Base-by-base conservation (phyloP, 30 jellyfish, hydroid and myxozoan genomes). In the Rhopilema esculentum region DNA sequence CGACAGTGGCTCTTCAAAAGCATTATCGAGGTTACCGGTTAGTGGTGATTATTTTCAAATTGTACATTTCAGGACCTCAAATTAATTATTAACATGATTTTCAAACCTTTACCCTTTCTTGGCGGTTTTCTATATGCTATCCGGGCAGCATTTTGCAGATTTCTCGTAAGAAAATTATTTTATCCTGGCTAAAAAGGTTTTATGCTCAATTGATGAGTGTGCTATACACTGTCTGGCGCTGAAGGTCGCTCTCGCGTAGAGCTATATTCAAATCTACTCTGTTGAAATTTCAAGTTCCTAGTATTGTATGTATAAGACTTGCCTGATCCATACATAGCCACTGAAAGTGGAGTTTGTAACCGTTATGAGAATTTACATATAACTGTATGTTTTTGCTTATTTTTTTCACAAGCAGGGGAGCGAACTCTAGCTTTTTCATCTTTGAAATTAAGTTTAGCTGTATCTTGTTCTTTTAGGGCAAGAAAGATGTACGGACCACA, bases 21-120 rank as follows among this genome's bases (percentile, higher is more conserved):
- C 18, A 28, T 0, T 88, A 30, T 73, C 71, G 84, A 76, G 84
- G 97, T 16, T 80, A 77, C 79, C 49, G 87, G 97, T 88, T 79
- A 6, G 77, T 31, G 2, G 57, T 40, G 12, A 40, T 40, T 40
- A 40, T 12, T 25, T 23, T 21, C 19, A 27, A 22, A 15, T 24
- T 28, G 16, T 72, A 73, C 6, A 15, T 28, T 22, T 22, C 64
- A 20, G 17, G 20, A 12, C 24, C 61, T 28, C n/a, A 24, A 23
- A 28, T 22, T 9, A 27, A 24, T 73, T 2, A 20, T 64, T 64
- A 6, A 25, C 74, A 64, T 2, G 8, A 25, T 2, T n/a, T 2
- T 25, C 74, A 7, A 2, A 20, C 30, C 7, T 25, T 1, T 1
- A 64, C 16, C 74, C 74, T 64, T 64, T 21, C 74, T 64, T 21